Percentiles rank a stretch among this genome's conserved stretches.
These are phyloP conservation scores for Echeneis naucrates DNA, from an alignment of 2,797 vertebrate genomes.

Conservation along the genomic window DNA sequence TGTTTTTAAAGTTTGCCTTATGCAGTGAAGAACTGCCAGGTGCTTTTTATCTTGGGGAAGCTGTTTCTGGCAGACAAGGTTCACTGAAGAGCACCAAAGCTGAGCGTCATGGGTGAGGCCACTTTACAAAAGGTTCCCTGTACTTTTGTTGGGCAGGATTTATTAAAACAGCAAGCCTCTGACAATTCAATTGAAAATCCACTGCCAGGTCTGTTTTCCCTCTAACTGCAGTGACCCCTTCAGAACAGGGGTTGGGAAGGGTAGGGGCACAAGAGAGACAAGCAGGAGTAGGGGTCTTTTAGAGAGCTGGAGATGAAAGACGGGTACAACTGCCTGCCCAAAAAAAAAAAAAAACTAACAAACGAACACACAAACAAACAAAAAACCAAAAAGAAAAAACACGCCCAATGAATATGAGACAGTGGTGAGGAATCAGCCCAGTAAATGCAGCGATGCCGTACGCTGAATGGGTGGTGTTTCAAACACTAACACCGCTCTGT, in stretches of 20 bases:
- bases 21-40: conserved; percentile 45
- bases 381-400: conserved; percentile 37
- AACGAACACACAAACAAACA: conserved; percentile 13
- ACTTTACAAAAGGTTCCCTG: conserved; percentile 79
- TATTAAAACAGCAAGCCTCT: conserved; percentile 82
- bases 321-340: conserved; percentile 49
- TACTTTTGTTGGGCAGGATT: conserved; percentile 81
- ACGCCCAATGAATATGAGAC: conserved; percentile 28
- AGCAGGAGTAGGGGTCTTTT: conserved; percentile 46
- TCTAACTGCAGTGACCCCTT: conserved; percentile 75
- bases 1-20: conserved; percentile 31
- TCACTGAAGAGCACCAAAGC: conserved; percentile 54
- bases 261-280: conserved; percentile 31
- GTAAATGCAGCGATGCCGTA: conserved; percentile 61
- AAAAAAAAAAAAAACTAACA: conserved; percentile 37
- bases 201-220: conserved; percentile 77
- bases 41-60: conserved; percentile 57
- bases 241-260: conserved; percentile 49
- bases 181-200: conserved; percentile 82
- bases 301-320: conserved; percentile 65
- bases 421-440: conserved; percentile 52
- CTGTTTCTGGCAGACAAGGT: conserved; percentile 57
- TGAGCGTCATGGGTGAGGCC: conserved; percentile 71
- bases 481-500: conserved; percentile 45
- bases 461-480: conserved; percentile 57